Conservation (phyloP, 2,797 vertebrate genomes). For the Enteromius mattozi region DNA sequence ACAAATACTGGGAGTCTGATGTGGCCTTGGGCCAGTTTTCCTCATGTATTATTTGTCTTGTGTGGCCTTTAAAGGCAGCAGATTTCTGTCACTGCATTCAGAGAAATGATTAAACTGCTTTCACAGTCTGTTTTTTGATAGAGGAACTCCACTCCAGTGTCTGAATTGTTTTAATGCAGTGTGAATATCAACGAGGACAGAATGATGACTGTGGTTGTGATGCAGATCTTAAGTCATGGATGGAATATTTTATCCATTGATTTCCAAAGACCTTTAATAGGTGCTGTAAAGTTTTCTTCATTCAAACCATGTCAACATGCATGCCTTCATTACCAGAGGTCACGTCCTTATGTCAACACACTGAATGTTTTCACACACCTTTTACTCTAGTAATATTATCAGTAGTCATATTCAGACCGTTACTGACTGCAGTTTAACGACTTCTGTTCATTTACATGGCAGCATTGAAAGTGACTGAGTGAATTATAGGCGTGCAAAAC, state of each 20-base stretch:
- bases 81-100: conserved; percentile 1
- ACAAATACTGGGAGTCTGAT: conserved; percentile 40
- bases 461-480: neutral
- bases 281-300: conserved; percentile 1
- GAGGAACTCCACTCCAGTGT: neutral
- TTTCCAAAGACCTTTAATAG: neutral
- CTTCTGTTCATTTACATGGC: conserved; percentile 13
- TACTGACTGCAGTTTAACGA: neutral
- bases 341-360: conserved; percentile 36
- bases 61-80: conserved; percentile 50
- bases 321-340: neutral
- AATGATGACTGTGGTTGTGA: neutral
- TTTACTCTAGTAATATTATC: conserved; percentile 10
- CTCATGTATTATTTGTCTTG: conserved; percentile 55
- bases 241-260: neutral
- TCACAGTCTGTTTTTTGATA: conserved; percentile 12
- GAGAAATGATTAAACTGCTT: conserved; percentile 28
- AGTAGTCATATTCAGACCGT: conserved; percentile 7
- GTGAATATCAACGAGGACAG: neutral
- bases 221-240: neutral
- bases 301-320: neutral
- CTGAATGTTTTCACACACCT: conserved; percentile 34
- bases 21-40: conserved; percentile 33
- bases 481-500: neutral
- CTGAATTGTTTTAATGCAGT: neutral